Evolutionary conservation across 2,797 vertebrate genomes (phyloP), one percentile per base, ranked within the genome.

Genomic region (Sebastes trivittatus): DNA sequence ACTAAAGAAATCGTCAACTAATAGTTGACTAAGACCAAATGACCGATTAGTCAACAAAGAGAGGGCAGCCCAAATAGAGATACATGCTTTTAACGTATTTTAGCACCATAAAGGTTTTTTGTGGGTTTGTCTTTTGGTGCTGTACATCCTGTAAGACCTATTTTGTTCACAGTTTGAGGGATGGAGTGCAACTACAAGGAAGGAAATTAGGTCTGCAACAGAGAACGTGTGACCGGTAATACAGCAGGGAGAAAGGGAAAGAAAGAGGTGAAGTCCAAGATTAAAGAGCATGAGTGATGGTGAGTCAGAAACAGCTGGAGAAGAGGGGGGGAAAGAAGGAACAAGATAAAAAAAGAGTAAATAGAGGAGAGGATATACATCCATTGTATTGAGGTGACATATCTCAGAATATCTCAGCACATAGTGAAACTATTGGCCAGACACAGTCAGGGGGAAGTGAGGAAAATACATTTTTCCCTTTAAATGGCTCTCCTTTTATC

Each of bases 261-360:
- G 54, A 54, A 30, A 63, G 23, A 46, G 61, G 49, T 55, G 1
- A 54, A 81, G 59, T 62, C 34, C 29, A 34, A 76, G 52, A 83
- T 81, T 84, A 75, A 77, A 89, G 34, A 61, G 42, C 13, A 27
- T 23, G 56, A 73, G 54, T 66, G 63, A 86, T 52, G 36, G 27
- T 55, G 75, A 68, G 63, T 38, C 0, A 9, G 36, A 52, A 63
- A 73, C 18, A 74, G 59, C 46, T 1, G 10, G 52, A 62, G 46
- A 34, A 49, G 13, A 30, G 16, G 20, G 4, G 11, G 23, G 3
- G 1, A 27, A 54, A 58, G 25, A 25, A 23, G 13, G 13, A 18
- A 30, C 60, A 71, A 5, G 11, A 68, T 54, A 29, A 75, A 67
- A 58, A 66, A 58, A 36, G 54, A 23, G 29, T 27, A 75, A 74